Conservation (phyloP, 2,888 invertebrate genomes). For the Drosophila meridiana region DNA sequence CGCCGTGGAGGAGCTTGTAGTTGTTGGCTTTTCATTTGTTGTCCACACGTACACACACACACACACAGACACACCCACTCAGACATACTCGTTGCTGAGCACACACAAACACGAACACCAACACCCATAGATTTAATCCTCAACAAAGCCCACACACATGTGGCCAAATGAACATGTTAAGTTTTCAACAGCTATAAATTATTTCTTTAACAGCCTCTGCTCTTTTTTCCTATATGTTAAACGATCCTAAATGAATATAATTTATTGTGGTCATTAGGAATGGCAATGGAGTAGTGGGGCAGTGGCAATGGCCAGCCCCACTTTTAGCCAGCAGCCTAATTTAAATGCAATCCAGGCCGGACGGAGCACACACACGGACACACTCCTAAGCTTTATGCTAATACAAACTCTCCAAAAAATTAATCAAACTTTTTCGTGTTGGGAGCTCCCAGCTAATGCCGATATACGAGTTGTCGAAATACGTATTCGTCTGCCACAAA, state of each 20-base stretch:
- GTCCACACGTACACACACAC: constrained; percentile 33
- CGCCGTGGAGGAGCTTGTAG: constrained; percentile 32
- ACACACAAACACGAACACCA: constrained; percentile 22
- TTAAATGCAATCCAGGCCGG: constrained; percentile 30
- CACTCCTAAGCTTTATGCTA: constrained; percentile 11
- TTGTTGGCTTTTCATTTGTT: constrained; percentile 69
- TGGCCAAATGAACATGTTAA: constrained; percentile 77
- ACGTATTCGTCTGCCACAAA: neutral
- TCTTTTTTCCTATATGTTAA: constrained; percentile 62
- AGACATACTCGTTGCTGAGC: constrained; percentile 8
- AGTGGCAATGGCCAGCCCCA: constrained; percentile 4
- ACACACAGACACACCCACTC: constrained; percentile 23
- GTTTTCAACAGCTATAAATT: constrained; percentile 78
- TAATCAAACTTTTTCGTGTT: constrained; percentile 3
- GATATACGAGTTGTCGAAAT: neutral
- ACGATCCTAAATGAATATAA: constrained; percentile 77
- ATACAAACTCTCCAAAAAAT: constrained; percentile 6
- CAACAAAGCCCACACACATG: constrained; percentile 68
- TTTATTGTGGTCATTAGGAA: constrained; percentile 75
- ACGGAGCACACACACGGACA: constrained; percentile 4
- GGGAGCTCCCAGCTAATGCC: neutral
- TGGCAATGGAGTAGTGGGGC: constrained; percentile 7
- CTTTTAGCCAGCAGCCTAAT: constrained; percentile 6
- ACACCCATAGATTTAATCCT: constrained; percentile 51
- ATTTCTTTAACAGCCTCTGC: constrained; percentile 68